A percentile compares a stretch with the other conserved stretches of the same genome.
These are phyloP conservation scores for Ciconia boyciana DNA, from an alignment of 2,113 vertebrate species.

Conservation along the genomic window DNA sequence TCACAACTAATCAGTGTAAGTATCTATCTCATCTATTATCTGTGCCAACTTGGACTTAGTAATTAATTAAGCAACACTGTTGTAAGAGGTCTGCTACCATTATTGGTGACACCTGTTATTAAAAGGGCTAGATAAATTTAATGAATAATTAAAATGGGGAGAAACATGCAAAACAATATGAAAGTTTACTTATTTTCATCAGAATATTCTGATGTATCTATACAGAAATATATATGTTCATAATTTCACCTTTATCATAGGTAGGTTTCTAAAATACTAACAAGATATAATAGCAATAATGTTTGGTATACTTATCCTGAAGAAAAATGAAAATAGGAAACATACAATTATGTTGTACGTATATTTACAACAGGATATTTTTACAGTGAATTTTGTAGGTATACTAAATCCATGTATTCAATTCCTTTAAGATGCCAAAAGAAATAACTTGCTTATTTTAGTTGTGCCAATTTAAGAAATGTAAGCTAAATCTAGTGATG, in stretches of 20 bases:
- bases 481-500: not conserved
- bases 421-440: constrained; percentile 4
- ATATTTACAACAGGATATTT: not conserved
- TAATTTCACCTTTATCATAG: not conserved
- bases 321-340: not conserved
- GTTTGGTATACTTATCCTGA: not conserved
- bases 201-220: not conserved
- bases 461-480: constrained; percentile 7
- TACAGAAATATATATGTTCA: not conserved
- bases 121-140: not conserved
- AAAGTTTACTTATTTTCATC: not conserved
- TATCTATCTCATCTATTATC: not conserved
- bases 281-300: not conserved
- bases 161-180: not conserved
- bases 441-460: constrained; percentile 23
- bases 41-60: not conserved
- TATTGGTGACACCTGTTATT: not conserved
- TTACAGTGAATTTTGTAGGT: not conserved
- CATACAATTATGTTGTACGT: not conserved
- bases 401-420: not conserved
- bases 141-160: not conserved
- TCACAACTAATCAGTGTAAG: not conserved
- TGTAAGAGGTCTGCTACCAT: not conserved
- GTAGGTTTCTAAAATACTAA: not conserved
- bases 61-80: not conserved